Evolutionary conservation across 2,888 invertebrate species (phyloP), one percentile per base, ranked within the genome.

Genomic region (Cacoxenus indagator): DNA sequence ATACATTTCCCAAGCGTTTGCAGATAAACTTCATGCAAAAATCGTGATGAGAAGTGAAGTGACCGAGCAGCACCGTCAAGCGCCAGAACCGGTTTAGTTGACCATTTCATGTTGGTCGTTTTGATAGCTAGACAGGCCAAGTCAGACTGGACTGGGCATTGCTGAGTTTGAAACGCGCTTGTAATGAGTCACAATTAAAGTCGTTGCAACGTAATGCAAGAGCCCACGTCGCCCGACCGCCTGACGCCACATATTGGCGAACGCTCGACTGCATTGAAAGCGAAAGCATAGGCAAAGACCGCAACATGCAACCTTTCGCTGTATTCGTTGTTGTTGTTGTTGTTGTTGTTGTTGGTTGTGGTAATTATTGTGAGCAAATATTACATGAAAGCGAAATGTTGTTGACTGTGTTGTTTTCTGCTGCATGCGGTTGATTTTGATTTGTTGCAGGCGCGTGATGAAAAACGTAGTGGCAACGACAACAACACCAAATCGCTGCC

Each of bases 321-420:
- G 19, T n/a, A n/a, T n/a, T n/a, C n/a, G n/a, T n/a, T n/a, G n/a
- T n/a, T n/a, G 22, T 9, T 14, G 51, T 3, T 55, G 27, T 73
- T 69, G 24, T 46, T 29, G n/a, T 11, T 64, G 46, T 19, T 48
- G 48, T 48, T 45, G 24, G 73, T 65, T 70, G 65, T 69, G 78
- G 79, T 73, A 79, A 80, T 82, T 76, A 80, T 80, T 80, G 74
- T 72, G 77, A 68, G 81, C 78, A 80, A 78, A 80, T 75, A 82
- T 82, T 80, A 77, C 82, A 80, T 76, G 82, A 76, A 71, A 75
- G 71, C 71, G 69, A 64, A 64, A 45, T 64, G 64, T 51, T 27
- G 62, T 62, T 62, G 24, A n/a, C n/a, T n/a, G n/a, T n/a, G n/a
- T n/a, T n/a, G n/a, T n/a, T n/a, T n/a, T n/a, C n/a, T n/a, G 45